phyloP scores from a whole-genome alignment of 2,113 vertebrate genomes.

The Mesembrinibis cayennensis region DNA sequence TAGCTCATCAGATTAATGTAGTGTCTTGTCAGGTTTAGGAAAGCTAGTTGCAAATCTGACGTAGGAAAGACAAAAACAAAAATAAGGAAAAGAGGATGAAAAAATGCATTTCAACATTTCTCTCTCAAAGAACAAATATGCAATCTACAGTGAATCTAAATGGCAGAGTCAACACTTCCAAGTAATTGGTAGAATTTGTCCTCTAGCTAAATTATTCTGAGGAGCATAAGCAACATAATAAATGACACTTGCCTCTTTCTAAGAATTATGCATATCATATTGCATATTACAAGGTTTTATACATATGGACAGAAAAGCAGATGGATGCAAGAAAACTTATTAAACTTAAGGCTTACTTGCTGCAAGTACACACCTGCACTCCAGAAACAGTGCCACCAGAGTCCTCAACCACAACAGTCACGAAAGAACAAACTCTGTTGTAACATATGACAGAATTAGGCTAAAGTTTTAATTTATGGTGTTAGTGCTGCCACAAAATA shows the following conservation, averaged over 20 bases:
- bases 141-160: constrained; percentile 23
- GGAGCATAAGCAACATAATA: background rate
- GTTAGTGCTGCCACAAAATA: background rate
- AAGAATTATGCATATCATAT: background rate
- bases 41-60: constrained; percentile 10
- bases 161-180: background rate
- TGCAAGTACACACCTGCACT: background rate
- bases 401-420: background rate
- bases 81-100: background rate
- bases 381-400: background rate
- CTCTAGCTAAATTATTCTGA: background rate
- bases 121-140: constrained; percentile 7
- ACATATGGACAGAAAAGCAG: background rate
- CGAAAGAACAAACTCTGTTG: background rate
- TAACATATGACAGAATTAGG: background rate
- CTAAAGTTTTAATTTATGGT: background rate
- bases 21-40: background rate
- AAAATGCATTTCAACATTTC: constrained; percentile 7
- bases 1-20: background rate
- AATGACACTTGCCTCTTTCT: background rate
- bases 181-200: background rate
- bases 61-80: background rate
- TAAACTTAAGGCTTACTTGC: background rate
- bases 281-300: background rate
- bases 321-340: background rate